A percentile compares a stretch with the other conserved stretches of the same genome.
phyloP scores from a whole-genome alignment of 1,140 invertebrate species.

The Hyles euphorbiae region DNA sequence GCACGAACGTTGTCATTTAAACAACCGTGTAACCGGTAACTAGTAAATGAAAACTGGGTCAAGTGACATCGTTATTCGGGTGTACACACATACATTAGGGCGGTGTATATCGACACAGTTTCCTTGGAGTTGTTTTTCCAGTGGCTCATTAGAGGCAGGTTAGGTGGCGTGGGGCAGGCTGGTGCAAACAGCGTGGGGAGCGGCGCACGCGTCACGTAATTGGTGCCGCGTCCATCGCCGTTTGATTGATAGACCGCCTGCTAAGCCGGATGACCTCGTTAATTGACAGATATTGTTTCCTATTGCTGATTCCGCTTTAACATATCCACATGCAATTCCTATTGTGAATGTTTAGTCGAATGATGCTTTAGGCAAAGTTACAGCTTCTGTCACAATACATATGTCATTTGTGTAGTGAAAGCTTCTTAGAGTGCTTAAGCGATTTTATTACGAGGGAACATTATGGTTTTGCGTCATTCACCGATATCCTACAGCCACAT shows the following conservation, averaged over 20 bases:
- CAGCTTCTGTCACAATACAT: too few relatives aligned
- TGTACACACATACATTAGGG: slow-evolving; percentile 2
- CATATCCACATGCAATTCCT: too few relatives aligned
- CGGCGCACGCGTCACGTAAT: slow-evolving; percentile 50
- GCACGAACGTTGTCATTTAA: too few relatives aligned
- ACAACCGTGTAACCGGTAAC: too few relatives aligned
- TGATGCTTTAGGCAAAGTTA: too few relatives aligned
- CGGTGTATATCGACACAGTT: slow-evolving; percentile 19
- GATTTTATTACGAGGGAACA: too few relatives aligned
- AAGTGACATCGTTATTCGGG: neutral
- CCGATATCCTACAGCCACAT: too few relatives aligned
- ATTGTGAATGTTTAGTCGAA: too few relatives aligned
- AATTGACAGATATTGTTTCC: slow-evolving; percentile 34
- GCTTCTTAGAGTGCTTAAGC: too few relatives aligned
- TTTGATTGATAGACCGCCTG: slow-evolving; percentile 64
- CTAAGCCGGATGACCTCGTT: slow-evolving; percentile 47
- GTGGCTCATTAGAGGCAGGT: slow-evolving; percentile 28
- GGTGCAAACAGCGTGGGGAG: slow-evolving; percentile 46
- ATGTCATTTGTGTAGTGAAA: too few relatives aligned
- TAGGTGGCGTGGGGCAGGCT: slow-evolving; percentile 14
- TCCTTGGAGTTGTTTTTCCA: slow-evolving; percentile 29
- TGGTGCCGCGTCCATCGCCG: slow-evolving; percentile 36
- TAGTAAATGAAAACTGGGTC: too few relatives aligned
- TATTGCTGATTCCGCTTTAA: slow-evolving; percentile 25
- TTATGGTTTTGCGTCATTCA: too few relatives aligned